Base-by-base conservation (phyloP, 2,888 invertebrate species). In the Baccha elongata region DNA sequence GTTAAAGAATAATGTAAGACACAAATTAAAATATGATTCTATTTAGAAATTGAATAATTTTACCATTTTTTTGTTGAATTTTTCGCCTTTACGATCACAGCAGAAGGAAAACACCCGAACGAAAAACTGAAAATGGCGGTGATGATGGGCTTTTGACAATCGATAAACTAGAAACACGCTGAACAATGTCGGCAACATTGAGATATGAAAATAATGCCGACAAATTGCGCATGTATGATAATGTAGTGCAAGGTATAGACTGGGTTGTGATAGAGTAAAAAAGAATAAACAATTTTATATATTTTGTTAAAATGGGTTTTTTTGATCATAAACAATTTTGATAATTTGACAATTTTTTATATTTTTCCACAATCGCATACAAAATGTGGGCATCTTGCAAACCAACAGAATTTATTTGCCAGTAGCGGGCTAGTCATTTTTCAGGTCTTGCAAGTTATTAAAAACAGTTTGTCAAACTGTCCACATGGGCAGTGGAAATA, bases 121-220 rank as follows among this genome's bases (percentile, higher is more conserved):
- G 84, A 74, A 78, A 74, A 84, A 79, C 62, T 84, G 79, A 79
- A 84, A 84, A 84, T 84, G 84, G 84, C 84, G 79, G 79, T 60
- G 79, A 58, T 52, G 72, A 19, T 67, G 60, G 53, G 83, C 72
- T 78, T 32, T 78, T 78, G 83, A 83, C 83, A 83, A 78, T 78
- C 83, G 83, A 83, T 78, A 78, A 68, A 46, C 53, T 67, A 58
- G 53, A 37, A 64, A 65, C 67, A 42, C 69, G 80, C 80, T 81
- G 81, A 81, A 35, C 75, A 81, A 46, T 37, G 58, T 0, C 11
- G 65, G 15, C 81, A 81, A 81, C 21, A 21, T 26, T 11, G 40
- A 21, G 19, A 50, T 52, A 21, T 58, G 0, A 6, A 74, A 53
- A 55, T 35, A 64, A 50, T 44, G 29, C 50, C 26, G 15, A 40